Percentiles rank a stretch among this genome's conserved stretches.
These are phyloP conservation scores for Hypomecis punctinalis DNA, from an alignment of 2,888 invertebrate genomes.

Conservation along the genomic window DNA sequence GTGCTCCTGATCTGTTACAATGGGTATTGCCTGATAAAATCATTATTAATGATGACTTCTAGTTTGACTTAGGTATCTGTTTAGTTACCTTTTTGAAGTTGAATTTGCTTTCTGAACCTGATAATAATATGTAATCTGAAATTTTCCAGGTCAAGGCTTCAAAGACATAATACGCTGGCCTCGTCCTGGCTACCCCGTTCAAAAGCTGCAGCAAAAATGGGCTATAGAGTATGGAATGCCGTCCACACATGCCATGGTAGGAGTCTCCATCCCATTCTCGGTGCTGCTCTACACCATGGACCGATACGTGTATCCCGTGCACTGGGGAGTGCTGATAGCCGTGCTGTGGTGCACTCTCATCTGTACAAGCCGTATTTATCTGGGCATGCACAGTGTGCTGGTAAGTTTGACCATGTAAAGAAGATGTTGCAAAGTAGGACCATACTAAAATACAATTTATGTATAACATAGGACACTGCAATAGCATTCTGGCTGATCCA, in stretches of 20 bases:
- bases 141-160: slow-evolving; percentile 90
- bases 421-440: too few relatives aligned
- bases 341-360: slow-evolving; percentile 90
- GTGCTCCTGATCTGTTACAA: too few relatives aligned
- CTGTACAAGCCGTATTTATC: slow-evolving; percentile 93
- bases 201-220: slow-evolving; percentile 94
- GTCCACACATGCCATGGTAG: slow-evolving; percentile 97
- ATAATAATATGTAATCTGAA: slow-evolving; percentile 8
- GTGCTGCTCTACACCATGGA: slow-evolving; percentile 92
- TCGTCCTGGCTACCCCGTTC: slow-evolving; percentile 93
- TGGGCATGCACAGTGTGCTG: slow-evolving; percentile 97
- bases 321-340: slow-evolving; percentile 85
- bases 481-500: too few relatives aligned
- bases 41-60: too few relatives aligned
- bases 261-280: slow-evolving; percentile 94
- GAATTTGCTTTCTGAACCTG: background rate
- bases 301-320: slow-evolving; percentile 89
- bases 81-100: background rate
- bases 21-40: too few relatives aligned
- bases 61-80: too few relatives aligned
- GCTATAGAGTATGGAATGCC: slow-evolving; percentile 97
- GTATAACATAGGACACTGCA: too few relatives aligned
- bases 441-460: too few relatives aligned
- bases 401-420: slow-evolving; percentile 83
- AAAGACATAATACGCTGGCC: slow-evolving; percentile 96